Percentiles rank a stretch among this genome's conserved stretches.
Conservation (phyloP, 2,888 invertebrate genomes). For the Carterocephalus palaemon region DNA sequence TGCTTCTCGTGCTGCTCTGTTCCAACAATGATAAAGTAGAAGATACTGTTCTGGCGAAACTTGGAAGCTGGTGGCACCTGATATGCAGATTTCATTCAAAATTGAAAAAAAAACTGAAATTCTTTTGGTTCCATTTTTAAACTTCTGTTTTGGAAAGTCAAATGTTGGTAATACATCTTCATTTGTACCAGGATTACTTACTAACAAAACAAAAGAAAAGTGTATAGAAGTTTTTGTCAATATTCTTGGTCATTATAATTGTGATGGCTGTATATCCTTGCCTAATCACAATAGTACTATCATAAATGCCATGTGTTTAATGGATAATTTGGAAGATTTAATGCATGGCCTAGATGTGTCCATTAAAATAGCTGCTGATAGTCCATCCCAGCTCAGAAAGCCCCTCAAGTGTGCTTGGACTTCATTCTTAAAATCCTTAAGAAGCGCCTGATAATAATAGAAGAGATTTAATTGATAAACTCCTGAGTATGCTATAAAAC, state of each 20-base stretch:
- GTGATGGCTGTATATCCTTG: slow-evolving; percentile 49
- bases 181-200: slow-evolving; percentile 48
- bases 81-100: slow-evolving; percentile 75
- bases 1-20: slow-evolving; percentile 84
- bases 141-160: slow-evolving; percentile 82
- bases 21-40: slow-evolving; percentile 85
- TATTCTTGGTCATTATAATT: slow-evolving; percentile 57
- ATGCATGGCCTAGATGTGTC: slow-evolving; percentile 45
- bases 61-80: slow-evolving; percentile 86
- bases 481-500: slow-evolving; percentile 40
- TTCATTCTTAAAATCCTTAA: slow-evolving; percentile 50
- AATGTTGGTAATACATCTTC: slow-evolving; percentile 33
- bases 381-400: slow-evolving; percentile 34
- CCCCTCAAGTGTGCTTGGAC: slow-evolving; percentile 59
- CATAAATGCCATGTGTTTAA: slow-evolving; percentile 45
- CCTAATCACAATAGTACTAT: slow-evolving; percentile 42
- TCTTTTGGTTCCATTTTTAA: slow-evolving; percentile 79
- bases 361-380: slow-evolving; percentile 37
- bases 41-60: slow-evolving; percentile 82
- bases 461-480: slow-evolving; percentile 49
- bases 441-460: slow-evolving; percentile 51
- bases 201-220: slow-evolving; percentile 40
- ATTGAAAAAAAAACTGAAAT: slow-evolving; percentile 71
- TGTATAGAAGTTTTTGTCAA: slow-evolving; percentile 55
- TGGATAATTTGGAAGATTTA: slow-evolving; percentile 53